Evolutionary conservation across 2,797 vertebrate species (phyloP).

Genomic region (Ctenosaura bakeri): DNA sequence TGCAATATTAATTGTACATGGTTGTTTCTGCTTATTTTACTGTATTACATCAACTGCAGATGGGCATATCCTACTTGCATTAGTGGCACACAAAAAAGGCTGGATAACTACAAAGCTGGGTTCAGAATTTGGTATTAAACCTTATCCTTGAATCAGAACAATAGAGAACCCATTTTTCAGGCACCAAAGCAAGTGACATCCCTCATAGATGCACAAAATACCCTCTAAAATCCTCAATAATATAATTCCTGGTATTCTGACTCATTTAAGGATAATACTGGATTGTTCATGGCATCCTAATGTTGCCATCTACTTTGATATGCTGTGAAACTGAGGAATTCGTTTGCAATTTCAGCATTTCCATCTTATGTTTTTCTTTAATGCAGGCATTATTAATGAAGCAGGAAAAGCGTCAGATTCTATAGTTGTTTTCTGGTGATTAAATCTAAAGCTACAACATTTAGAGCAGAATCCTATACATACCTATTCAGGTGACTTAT

Average conservation of each 20-base stretch:
- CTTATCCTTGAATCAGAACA: neutral
- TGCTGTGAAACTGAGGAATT: slow-evolving; percentile 51
- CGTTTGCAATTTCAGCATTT: slow-evolving; percentile 68
- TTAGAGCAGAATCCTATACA: neutral
- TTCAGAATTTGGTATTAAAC: neutral
- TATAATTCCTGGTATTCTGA: slow-evolving; percentile 47
- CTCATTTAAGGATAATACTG: slow-evolving; percentile 60
- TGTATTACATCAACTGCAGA: neutral
- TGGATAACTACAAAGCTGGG: neutral
- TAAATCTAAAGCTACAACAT: neutral
- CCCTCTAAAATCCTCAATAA: slow-evolving; percentile 76
- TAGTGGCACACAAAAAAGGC: neutral
- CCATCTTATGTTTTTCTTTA: slow-evolving; percentile 58
- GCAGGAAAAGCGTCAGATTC: slow-evolving; percentile 56
- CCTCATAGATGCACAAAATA: slow-evolving; percentile 76
- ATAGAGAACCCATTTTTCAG: slow-evolving; percentile 34
- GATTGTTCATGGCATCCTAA: slow-evolving; percentile 70
- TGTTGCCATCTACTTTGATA: slow-evolving; percentile 27
- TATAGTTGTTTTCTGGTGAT: neutral
- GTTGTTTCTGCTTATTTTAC: neutral
- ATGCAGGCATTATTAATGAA: slow-evolving; percentile 65
- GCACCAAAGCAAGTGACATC: slow-evolving; percentile 39
- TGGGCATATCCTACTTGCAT: neutral
- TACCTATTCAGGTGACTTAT: neutral
- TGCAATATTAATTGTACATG: slow-evolving; percentile 5